Evolutionary conservation across 2,113 vertebrate genomes (phyloP), one percentile per base, ranked within the genome.

Genomic region (crab-eating macaque (Macaca fascicularis)): DNA sequence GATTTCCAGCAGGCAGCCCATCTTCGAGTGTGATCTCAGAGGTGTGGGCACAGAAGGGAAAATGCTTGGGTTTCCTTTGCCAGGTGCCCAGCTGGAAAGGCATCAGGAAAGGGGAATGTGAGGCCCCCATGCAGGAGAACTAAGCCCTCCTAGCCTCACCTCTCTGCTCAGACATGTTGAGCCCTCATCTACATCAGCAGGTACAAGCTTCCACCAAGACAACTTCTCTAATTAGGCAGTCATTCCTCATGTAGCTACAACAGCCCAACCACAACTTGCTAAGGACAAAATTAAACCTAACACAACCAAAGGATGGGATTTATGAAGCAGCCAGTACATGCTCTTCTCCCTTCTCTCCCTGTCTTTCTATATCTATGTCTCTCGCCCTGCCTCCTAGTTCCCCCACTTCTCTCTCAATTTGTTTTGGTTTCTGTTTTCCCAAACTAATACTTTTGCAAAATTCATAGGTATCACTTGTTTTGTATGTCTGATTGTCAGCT

Each of bases 1-100:
- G 90, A 69, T 82, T 92, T 96, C 76, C 90, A 96, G 80, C 84
- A 75, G 93, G 80, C 84, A 93, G 84, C 80, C 75, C 50, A 5
- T 76, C 92, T 94, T 70, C 17, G 17, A 45, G 7, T 45, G 90
- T 32, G 76, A 96, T 72, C 76, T 40, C 94, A 69, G 90, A 96
- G 80, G 80, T 85, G 81, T 79, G 88, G 55, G 70, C 59, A 27
- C 40, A 10, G 43, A 32, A 48, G 25, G 74, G 25, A 20, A 55
- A 48, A 13, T 3, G 45, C 40, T 43, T 25, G 3, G 20, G 35
- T 75, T 80, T 88, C 40, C 19, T 92, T 43, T 84, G 80, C 75
- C 92, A 92, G 89, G 50, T 90, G 92, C 78, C 52, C 92, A 92
- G 88, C 87, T 96, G 80, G 75, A 90, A 76, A 11, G 38, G 38